phyloP scores from a whole-genome alignment of 2,113 vertebrate species.

The Oryzias woworae region DNA sequence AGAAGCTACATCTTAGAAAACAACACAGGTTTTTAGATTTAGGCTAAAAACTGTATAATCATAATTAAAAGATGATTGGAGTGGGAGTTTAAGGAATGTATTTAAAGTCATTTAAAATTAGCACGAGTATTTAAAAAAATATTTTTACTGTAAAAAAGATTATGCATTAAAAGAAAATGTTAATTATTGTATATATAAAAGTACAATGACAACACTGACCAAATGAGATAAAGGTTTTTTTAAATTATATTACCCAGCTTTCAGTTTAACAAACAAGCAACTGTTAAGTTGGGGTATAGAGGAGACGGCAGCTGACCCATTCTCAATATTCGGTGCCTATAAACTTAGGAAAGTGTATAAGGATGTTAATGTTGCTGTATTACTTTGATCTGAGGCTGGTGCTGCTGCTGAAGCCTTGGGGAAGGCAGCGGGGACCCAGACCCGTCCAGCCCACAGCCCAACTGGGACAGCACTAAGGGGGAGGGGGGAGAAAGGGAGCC shows the following conservation, averaged over 20 bases:
- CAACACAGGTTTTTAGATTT: too few relatives aligned
- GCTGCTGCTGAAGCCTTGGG: slow-evolving; percentile 94
- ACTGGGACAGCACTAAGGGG: slow-evolving; percentile 95
- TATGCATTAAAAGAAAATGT: too few relatives aligned
- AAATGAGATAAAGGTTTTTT: not conserved
- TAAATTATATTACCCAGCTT: not conserved
- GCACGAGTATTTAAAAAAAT: too few relatives aligned
- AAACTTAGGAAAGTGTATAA: slow-evolving; percentile 51
- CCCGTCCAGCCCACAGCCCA: slow-evolving; percentile 96
- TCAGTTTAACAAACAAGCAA: not conserved
- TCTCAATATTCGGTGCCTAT: slow-evolving; percentile 14
- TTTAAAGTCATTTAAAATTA: not conserved
- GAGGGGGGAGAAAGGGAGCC: slow-evolving; percentile 54
- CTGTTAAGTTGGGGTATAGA: not conserved
- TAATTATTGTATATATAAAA: too few relatives aligned
- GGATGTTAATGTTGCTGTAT: slow-evolving; percentile 89
- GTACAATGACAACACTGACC: too few relatives aligned
- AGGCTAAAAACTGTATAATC: too few relatives aligned
- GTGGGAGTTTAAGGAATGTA: not conserved
- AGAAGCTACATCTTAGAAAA: too few relatives aligned
- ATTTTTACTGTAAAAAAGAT: too few relatives aligned
- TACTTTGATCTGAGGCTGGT: slow-evolving; percentile 98
- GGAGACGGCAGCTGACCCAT: slow-evolving; percentile 2
- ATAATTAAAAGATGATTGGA: too few relatives aligned
- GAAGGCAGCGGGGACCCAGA: slow-evolving; percentile 91